Evolutionary conservation across 2,113 vertebrate species (phyloP), one percentile per base, ranked within the genome.

Genomic region (Triplophysa siluroides): DNA sequence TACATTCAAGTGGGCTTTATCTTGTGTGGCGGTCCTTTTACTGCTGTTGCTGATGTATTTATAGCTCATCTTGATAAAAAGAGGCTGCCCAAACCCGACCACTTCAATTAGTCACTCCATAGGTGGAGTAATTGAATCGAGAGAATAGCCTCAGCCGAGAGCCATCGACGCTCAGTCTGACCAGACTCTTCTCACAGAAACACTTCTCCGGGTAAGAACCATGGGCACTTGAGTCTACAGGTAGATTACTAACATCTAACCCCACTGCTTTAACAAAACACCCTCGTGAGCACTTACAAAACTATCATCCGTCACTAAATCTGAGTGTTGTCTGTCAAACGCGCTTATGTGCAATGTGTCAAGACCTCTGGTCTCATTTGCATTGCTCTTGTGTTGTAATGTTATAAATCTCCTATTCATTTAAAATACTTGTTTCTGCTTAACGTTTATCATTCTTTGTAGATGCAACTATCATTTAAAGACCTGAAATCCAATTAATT

Each of bases 121-220:
- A 91, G 92, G 92, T 89, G 90, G 91, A 88, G 91, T 90, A 90
- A 91, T 85, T 87, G 90, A 91, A 93, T 93, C 91, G 92, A 90
- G 81, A 85, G 86, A 87, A 69, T 71, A 86, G 80, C 86, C 76
- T 58, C 8, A 54, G 8, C 65, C 56, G 65, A 0, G 19, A 69
- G 66, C 62, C 76, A 21, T 76, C 67, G 5, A 21, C 41, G 68
- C 81, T 90, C 91, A 94, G 89, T 94, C 89, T 85, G 81, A 52
- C 84, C 61, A 89, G 91, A 90, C 91, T 90, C 90, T 65, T 76
- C 88, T 84, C 86, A 87, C 90, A 62, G 85, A 87, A 87, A 85
- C 62, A 50, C 76, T 21, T 64, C 50, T 63, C 58, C 63, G 79
- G 82, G 81, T 83, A 81, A 83, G 84, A 29, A 61, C 78, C n/a